Evolutionary conservation across 2,113 vertebrate species (phyloP).

Genomic region (Phaethon lepturus): DNA sequence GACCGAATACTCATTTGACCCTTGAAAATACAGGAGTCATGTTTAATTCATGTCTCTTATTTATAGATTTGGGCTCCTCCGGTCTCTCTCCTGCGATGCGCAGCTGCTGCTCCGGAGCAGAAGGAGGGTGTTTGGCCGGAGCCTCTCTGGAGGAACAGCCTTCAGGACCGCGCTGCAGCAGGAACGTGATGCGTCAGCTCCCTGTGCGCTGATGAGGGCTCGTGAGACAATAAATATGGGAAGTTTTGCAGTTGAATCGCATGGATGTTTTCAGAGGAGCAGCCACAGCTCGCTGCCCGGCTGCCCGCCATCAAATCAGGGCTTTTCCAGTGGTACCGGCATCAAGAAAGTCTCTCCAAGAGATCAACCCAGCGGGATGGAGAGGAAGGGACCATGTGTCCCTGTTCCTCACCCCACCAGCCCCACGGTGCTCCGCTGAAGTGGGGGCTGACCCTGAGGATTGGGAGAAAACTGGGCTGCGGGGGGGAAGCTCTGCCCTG

Average conservation of each 20-base stretch:
- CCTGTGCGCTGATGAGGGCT: not conserved
- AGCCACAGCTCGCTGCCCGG: not conserved
- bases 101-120: not conserved
- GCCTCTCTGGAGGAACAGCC: not conserved
- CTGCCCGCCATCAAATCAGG: not conserved
- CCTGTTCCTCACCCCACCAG: not conserved
- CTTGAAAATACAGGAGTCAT: constrained; percentile 13
- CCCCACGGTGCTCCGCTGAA: not conserved
- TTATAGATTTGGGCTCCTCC: constrained; percentile 20
- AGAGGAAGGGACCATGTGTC: rapidly evolving
- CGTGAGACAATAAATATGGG: not conserved
- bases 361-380: not conserved
- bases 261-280: not conserved
- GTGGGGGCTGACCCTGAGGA: not conserved
- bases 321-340: not conserved
- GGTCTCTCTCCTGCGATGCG: not conserved
- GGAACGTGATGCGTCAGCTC: not conserved
- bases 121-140: not conserved
- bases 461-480: not conserved
- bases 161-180: not conserved
- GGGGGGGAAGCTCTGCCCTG: not conserved
- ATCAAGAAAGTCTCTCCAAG: not conserved
- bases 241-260: not conserved
- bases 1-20: constrained; percentile 39
- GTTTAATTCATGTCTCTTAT: constrained; percentile 63